Conservation (phyloP, 2,113 vertebrate species). For the Mus spicilegus region DNA sequence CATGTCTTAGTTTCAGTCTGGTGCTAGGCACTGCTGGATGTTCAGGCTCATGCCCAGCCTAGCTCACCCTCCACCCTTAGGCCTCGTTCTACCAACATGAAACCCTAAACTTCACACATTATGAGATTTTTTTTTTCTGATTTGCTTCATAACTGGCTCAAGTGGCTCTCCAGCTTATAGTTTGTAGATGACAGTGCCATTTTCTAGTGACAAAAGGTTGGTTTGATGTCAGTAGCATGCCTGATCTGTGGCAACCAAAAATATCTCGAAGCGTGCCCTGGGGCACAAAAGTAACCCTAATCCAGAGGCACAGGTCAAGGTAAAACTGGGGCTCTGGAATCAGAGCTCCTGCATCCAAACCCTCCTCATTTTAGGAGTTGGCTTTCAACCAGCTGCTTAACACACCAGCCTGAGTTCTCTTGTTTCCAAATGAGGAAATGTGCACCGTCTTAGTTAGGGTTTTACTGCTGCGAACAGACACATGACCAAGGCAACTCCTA, state of each 20-base stretch:
- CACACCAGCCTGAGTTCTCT: neutral
- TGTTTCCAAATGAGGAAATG: neutral
- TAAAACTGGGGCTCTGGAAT: neutral
- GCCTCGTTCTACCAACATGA: neutral
- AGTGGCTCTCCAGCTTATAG: neutral
- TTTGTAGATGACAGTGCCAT: neutral
- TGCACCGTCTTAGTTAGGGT: neutral
- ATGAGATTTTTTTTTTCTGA: neutral
- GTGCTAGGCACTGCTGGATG: neutral
- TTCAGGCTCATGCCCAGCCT: neutral
- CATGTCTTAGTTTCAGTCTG: neutral
- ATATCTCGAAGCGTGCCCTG: neutral
- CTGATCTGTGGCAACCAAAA: slow-evolving; percentile 11
- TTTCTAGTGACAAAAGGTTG: neutral
- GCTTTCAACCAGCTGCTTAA: neutral
- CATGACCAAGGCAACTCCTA: too few relatives aligned
- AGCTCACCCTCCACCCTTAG: neutral
- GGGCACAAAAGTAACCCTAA: neutral
- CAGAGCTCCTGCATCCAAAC: neutral
- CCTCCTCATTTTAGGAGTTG: neutral
- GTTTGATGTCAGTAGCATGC: neutral
- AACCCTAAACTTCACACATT: neutral
- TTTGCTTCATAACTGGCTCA: neutral
- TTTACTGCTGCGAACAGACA: too few relatives aligned
- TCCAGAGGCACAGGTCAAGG: neutral